Evolutionary conservation across 2,888 invertebrate genomes (phyloP).

Genomic region (Orthonevra nobilis): DNA sequence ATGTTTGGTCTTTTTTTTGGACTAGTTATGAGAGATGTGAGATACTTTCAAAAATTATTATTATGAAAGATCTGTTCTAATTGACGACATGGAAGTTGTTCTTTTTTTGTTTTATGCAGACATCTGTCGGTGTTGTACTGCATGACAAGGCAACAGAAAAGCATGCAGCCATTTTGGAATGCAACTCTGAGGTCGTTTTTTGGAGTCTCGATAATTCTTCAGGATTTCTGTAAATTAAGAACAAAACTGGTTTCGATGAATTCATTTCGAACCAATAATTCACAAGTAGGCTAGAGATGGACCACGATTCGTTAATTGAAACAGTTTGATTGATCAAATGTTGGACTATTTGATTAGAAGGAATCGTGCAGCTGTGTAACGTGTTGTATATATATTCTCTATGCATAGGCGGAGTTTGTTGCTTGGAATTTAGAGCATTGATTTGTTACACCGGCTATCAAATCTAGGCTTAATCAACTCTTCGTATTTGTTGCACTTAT

Average conservation of each 20-base stretch:
- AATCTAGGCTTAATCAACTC: background rate
- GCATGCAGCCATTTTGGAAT: slow-evolving; percentile 22
- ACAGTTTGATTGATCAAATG: slow-evolving; percentile 33
- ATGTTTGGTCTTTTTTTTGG: too few relatives aligned
- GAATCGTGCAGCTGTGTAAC: slow-evolving; percentile 15
- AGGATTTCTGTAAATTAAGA: slow-evolving; percentile 12
- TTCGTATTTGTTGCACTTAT: background rate
- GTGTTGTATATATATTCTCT: background rate
- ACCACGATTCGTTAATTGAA: slow-evolving; percentile 50
- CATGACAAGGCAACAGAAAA: too few relatives aligned
- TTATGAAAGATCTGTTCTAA: slow-evolving; percentile 6
- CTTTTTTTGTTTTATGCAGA: too few relatives aligned
- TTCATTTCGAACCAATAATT: slow-evolving; percentile 22
- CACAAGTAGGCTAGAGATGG: slow-evolving; percentile 16
- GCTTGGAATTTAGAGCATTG: slow-evolving; percentile 10
- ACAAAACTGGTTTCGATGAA: slow-evolving; percentile 1
- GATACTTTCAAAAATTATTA: background rate
- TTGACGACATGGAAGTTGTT: too few relatives aligned
- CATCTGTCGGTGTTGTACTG: too few relatives aligned
- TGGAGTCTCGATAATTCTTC: slow-evolving; percentile 10
- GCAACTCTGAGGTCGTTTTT: background rate
- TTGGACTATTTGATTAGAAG: slow-evolving; percentile 40
- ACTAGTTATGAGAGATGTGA: background rate
- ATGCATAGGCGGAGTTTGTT: slow-evolving; percentile 10
- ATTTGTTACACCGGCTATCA: slow-evolving; percentile 5